Evolutionary conservation across 2,113 vertebrate species (phyloP).

Genomic region (Butorides virescens): DNA sequence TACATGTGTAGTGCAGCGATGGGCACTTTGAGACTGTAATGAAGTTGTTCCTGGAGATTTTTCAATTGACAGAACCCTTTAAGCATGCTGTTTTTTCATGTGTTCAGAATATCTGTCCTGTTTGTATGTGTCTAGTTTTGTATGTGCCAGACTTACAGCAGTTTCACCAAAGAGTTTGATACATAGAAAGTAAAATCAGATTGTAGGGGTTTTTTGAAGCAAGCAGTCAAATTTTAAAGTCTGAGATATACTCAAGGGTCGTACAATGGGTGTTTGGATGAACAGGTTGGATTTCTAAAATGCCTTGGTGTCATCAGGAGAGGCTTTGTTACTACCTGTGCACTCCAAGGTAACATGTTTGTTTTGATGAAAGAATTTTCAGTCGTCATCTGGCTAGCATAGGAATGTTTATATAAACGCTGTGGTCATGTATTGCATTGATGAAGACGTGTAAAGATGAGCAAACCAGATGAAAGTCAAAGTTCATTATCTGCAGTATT

Average conservation of each 20-base stretch:
- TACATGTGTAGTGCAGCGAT: background rate
- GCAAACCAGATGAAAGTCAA: background rate
- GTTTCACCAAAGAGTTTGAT: background rate
- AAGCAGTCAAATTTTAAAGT: background rate
- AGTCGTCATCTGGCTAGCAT: background rate
- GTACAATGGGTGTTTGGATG: background rate
- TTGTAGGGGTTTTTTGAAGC: background rate
- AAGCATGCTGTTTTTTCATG: accelerated
- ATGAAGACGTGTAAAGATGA: background rate
- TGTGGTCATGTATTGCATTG: background rate
- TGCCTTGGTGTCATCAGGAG: background rate
- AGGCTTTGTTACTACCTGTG: background rate
- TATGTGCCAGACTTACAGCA: background rate
- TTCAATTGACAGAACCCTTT: background rate
- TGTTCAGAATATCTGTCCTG: background rate
- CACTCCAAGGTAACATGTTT: background rate
- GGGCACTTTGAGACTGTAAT: background rate
- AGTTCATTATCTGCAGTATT: background rate
- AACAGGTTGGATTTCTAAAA: background rate
- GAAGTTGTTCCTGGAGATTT: background rate
- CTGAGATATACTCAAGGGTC: background rate
- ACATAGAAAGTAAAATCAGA: background rate
- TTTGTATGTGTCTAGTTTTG: background rate
- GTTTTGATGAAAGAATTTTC: background rate
- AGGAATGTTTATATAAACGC: background rate